These are phyloP conservation scores for Gulo gulo DNA, from an alignment of 2,113 vertebrate genomes.

Conservation along the genomic window DNA sequence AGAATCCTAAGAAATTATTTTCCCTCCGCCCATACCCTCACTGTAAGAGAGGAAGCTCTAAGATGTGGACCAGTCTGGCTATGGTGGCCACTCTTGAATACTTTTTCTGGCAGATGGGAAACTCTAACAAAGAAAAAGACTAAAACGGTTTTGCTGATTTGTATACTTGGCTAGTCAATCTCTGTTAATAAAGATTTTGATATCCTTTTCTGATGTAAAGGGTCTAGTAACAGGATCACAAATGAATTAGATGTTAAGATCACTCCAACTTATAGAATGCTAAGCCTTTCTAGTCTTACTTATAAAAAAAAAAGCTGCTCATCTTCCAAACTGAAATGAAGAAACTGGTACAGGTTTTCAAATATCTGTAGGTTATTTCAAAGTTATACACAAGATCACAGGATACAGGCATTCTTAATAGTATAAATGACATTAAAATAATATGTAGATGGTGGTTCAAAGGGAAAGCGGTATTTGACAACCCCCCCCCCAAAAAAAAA, in stretches of 20 bases:
- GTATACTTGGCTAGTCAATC: background rate
- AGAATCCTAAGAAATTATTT: background rate
- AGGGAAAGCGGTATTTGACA: background rate
- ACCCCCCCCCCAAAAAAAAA: no score
- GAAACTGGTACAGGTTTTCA: background rate
- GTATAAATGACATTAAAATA: background rate
- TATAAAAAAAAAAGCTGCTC: background rate
- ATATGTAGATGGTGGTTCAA: background rate
- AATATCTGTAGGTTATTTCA: background rate
- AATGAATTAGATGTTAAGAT: background rate
- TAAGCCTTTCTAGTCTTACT: background rate
- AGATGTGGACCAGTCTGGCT: background rate
- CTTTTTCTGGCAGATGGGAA: background rate
- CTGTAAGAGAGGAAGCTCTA: background rate
- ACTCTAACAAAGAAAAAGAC: background rate
- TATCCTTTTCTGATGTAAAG: background rate
- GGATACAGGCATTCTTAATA: background rate
- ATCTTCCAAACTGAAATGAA: background rate
- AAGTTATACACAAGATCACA: background rate
- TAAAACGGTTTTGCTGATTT: background rate
- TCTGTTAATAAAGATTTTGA: background rate
- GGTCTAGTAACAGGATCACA: background rate
- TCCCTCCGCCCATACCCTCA: accelerated
- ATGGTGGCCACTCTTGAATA: background rate
- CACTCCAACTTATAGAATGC: background rate